Conservation (phyloP, 2,113 vertebrate species). For the Podiceps cristatus region DNA sequence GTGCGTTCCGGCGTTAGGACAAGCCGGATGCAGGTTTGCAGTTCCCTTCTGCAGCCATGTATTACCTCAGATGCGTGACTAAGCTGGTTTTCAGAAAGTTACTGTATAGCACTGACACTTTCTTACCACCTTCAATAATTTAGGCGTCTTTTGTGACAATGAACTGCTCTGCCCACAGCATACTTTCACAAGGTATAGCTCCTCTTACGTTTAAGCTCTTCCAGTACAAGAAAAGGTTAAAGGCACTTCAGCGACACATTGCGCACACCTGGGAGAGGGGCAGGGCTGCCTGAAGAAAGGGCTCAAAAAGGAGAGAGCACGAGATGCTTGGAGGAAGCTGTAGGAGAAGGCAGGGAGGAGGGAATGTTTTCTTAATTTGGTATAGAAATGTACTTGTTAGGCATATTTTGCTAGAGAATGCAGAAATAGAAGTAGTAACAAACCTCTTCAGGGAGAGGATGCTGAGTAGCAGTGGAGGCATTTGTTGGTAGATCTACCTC, state of each 20-base stretch:
- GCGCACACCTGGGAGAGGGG: neutral
- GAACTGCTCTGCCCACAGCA: neutral
- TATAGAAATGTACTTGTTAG: neutral
- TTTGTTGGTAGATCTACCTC: neutral
- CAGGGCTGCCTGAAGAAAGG: neutral
- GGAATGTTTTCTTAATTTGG: neutral
- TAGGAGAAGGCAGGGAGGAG: neutral
- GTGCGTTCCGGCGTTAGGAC: fast-evolving
- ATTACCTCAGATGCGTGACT: neutral
- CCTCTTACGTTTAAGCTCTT: neutral
- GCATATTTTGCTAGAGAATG: neutral
- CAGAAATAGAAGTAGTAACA: neutral
- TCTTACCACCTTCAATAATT: neutral
- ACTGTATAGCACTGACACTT: neutral
- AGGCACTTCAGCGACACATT: neutral
- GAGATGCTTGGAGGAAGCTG: neutral
- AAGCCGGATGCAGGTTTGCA: neutral
- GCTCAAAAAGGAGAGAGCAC: neutral
- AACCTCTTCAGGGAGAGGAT: neutral
- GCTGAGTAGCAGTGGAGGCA: neutral
- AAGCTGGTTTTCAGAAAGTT: neutral
- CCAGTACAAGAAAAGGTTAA: neutral
- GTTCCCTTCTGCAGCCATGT: neutral
- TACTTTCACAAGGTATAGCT: neutral
- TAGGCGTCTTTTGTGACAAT: neutral